These are phyloP conservation scores for Taxidea taxus DNA, from an alignment of 2,113 vertebrate genomes.

Conservation along the genomic window DNA sequence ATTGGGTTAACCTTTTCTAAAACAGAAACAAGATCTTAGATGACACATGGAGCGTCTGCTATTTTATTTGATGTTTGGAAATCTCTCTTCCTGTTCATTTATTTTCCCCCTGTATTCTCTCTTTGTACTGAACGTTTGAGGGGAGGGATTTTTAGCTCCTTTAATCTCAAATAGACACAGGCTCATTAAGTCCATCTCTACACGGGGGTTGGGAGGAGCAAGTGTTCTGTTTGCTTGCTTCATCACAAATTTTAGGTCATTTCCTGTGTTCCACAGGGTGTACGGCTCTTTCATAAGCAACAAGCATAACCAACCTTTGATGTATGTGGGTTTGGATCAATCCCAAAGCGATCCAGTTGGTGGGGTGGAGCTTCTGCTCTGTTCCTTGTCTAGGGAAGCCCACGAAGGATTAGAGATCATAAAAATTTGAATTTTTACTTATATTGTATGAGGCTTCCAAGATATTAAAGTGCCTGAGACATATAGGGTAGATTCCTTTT, in stretches of 20 bases:
- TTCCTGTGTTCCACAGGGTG: not conserved
- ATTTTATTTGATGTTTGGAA: constrained; percentile 44
- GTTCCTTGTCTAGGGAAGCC: constrained; percentile 33
- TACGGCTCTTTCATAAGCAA: constrained; percentile 52
- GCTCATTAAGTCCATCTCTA: constrained; percentile 50
- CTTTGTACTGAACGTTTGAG: not conserved
- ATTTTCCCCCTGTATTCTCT: not conserved
- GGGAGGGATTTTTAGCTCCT: not conserved
- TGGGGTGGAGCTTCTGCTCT: constrained; percentile 28
- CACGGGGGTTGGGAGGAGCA: not conserved
- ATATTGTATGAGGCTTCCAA: constrained; percentile 1
- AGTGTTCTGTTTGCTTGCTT: constrained; percentile 51
- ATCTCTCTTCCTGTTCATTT: constrained; percentile 35
- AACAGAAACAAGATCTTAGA: constrained; percentile 44
- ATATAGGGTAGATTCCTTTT: not conserved
- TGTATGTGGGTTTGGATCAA: constrained; percentile 42
- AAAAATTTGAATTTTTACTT: constrained; percentile 59
- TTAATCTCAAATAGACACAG: constrained; percentile 61
- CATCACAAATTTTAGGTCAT: constrained; percentile 65
- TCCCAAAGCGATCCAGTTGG: constrained; percentile 36
- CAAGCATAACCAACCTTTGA: constrained; percentile 37
- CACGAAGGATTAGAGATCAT: constrained; percentile 25
- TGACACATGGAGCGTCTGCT: not conserved
- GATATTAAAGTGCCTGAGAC: constrained; percentile 33
- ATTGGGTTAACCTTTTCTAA: not conserved